phyloP scores from a whole-genome alignment of 2,113 vertebrate species.

The Monarcha castaneiventris region DNA sequence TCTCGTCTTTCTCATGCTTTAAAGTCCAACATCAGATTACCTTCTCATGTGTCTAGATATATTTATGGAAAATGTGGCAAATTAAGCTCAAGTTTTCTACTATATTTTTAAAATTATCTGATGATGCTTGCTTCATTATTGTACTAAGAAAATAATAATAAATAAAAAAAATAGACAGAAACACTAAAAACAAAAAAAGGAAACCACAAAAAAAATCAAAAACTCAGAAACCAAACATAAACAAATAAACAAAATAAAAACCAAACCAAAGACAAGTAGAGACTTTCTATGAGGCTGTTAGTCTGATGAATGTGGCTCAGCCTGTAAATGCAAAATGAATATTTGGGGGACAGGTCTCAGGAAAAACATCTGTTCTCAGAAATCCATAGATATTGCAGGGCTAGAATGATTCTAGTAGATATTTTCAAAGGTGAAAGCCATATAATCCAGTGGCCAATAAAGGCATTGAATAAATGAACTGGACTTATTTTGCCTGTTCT shows the following conservation, averaged over 20 bases:
- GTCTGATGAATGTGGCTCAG: not conserved
- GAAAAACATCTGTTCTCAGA: not conserved
- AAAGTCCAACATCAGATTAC: not conserved
- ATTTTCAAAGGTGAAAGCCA: not conserved
- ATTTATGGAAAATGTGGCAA: not conserved
- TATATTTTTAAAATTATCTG: not conserved
- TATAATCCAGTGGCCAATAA: not conserved
- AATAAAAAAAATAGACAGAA: accelerated
- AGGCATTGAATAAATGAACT: not conserved
- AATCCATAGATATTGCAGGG: not conserved
- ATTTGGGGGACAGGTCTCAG: not conserved
- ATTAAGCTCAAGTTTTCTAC: not conserved
- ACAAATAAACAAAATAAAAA: not conserved
- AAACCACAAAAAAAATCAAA: too few relatives aligned
- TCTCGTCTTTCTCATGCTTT: not conserved
- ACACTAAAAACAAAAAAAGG: not conserved
- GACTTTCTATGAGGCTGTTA: not conserved
- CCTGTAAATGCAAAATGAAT: not conserved
- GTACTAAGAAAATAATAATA: not conserved
- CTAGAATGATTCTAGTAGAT: not conserved
- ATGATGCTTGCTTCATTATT: not conserved
- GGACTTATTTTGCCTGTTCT: not conserved
- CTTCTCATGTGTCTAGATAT: not conserved
- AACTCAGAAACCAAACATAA: not conserved
- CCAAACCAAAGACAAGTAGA: not conserved